Evolutionary conservation across 2,888 invertebrate species (phyloP).

Genomic region (Ashinkailepas kermadecensis): DNA sequence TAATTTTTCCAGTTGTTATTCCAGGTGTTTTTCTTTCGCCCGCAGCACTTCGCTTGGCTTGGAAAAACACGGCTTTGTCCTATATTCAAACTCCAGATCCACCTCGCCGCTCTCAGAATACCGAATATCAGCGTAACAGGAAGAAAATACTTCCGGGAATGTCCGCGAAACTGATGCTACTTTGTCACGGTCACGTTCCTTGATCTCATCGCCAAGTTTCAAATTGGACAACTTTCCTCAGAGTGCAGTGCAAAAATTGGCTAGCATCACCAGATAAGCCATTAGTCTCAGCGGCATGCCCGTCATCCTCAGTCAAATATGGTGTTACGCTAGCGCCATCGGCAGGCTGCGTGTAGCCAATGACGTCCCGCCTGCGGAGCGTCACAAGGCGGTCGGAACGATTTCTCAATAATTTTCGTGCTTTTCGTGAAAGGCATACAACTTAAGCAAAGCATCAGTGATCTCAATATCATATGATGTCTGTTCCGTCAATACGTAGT

Average conservation of each 20-base stretch:
- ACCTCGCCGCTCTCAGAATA: no score
- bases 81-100: no score
- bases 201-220: neutral
- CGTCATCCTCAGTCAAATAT: neutral
- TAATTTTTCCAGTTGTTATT: no score
- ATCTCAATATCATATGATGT: neutral
- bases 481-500: neutral
- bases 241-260: neutral
- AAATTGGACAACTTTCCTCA: neutral
- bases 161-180: neutral
- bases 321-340: neutral
- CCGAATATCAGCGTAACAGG: neutral
- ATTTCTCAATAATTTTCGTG: neutral
- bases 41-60: no score
- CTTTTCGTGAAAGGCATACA: neutral
- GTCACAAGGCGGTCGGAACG: neutral
- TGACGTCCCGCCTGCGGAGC: neutral
- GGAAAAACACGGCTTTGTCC: no score
- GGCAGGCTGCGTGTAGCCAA: neutral
- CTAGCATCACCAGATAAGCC: neutral
- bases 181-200: neutral
- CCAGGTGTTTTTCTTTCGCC: no score
- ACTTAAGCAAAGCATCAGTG: neutral
- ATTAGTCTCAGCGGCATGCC: neutral
- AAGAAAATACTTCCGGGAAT: neutral